A percentile compares a stretch with the other conserved stretches of the same genome.
phyloP scores from a whole-genome alignment of 2,888 invertebrate species.

The Drosophila tanythrix region DNA sequence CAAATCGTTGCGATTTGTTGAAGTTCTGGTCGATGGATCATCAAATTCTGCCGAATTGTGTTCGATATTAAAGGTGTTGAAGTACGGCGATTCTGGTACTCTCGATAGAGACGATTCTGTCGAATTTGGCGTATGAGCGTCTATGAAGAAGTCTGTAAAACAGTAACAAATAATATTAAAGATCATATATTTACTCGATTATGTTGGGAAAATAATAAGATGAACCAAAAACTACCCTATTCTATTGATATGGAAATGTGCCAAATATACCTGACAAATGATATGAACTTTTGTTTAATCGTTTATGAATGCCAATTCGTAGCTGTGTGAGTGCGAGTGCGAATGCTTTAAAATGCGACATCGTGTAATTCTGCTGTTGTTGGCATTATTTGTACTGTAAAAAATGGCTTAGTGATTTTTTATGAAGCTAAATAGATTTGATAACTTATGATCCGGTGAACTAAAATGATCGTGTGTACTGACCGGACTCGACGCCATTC shows the following conservation, averaged over 20 bases:
- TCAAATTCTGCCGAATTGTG: slow-evolving; percentile 70
- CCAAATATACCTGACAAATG: slow-evolving; percentile 65
- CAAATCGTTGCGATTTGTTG: slow-evolving; percentile 48
- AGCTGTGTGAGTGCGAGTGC: slow-evolving; percentile 43
- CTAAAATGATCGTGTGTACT: slow-evolving; percentile 34
- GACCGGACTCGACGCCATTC: slow-evolving; percentile 85
- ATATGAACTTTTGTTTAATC: slow-evolving; percentile 38
- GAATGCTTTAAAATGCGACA: slow-evolving; percentile 80
- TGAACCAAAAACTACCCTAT: neutral
- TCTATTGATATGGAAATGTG: slow-evolving; percentile 14
- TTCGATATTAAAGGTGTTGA: slow-evolving; percentile 51
- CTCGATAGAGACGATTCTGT: slow-evolving; percentile 19
- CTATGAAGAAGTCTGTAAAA: slow-evolving; percentile 82
- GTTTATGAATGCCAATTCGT: slow-evolving; percentile 34
- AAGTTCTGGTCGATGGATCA: slow-evolving; percentile 65
- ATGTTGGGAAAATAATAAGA: neutral
- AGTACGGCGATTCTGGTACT: slow-evolving; percentile 37
- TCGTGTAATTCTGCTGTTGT: slow-evolving; percentile 81
- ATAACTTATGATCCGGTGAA: slow-evolving; percentile 1
- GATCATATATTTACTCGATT: neutral
- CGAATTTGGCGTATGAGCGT: slow-evolving; percentile 72
- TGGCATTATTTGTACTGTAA: slow-evolving; percentile 84
- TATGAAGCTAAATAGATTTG: slow-evolving; percentile 34
- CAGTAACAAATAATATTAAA: neutral
- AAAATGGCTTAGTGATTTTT: slow-evolving; percentile 50